These are phyloP conservation scores for Melanophora roralis DNA, from an alignment of 2,888 invertebrate species.

Conservation along the genomic window DNA sequence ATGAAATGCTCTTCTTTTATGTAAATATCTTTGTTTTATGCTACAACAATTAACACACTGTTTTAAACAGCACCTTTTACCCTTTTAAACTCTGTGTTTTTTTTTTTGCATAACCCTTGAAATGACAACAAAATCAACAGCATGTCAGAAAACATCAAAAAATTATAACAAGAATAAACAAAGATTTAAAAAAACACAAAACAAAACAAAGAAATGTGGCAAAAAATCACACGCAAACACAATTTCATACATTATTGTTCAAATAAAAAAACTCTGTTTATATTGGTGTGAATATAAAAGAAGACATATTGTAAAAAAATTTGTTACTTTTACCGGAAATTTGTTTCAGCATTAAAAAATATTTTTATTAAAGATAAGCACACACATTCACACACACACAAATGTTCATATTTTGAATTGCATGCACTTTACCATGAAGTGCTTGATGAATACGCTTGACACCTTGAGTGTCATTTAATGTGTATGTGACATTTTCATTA, in stretches of 20 bases:
- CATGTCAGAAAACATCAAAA: slow-evolving; percentile 48
- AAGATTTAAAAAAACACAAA: slow-evolving; percentile 26
- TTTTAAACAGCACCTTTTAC: slow-evolving; percentile 41
- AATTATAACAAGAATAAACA: not conserved
- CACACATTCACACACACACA: not conserved
- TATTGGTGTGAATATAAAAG: slow-evolving; percentile 21
- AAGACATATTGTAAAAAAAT: slow-evolving; percentile 38
- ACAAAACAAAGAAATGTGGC: slow-evolving; percentile 2
- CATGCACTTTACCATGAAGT: slow-evolving; percentile 46
- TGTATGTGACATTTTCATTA: slow-evolving; percentile 74
- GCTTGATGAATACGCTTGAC: slow-evolving; percentile 65
- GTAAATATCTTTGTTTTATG: slow-evolving; percentile 32
- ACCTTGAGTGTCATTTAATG: slow-evolving; percentile 73
- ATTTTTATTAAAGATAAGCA: not conserved
- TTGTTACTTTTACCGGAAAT: slow-evolving; percentile 57
- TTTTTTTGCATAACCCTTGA: not conserved
- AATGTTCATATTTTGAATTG: slow-evolving; percentile 2
- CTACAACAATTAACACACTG: slow-evolving; percentile 49
- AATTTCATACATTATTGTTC: not conserved
- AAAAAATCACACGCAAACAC: not conserved
- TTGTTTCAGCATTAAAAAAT: slow-evolving; percentile 45
- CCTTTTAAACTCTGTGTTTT: not conserved
- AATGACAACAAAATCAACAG: slow-evolving; percentile 47
- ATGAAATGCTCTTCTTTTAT: slow-evolving; percentile 23
- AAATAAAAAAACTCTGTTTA: slow-evolving; percentile 29